phyloP scores from a whole-genome alignment of 2,113 vertebrate species.

The Chloroceryle aenea region DNA sequence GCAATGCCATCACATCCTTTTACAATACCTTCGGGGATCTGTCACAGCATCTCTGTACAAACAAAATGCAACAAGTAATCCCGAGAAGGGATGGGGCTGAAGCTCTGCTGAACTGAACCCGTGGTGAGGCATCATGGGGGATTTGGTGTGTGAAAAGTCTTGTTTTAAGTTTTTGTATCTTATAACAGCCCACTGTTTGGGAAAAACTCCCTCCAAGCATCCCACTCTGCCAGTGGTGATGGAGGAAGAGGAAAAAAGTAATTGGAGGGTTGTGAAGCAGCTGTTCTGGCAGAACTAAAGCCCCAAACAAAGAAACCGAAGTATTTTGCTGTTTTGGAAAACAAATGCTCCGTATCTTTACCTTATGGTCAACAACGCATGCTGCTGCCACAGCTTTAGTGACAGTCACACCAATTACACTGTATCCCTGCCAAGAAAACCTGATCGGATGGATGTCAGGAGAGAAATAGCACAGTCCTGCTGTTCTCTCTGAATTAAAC shows the following conservation, averaged over 20 bases:
- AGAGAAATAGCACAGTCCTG: not conserved
- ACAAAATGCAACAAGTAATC: not conserved
- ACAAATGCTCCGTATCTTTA: not conserved
- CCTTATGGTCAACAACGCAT: slow-evolving; percentile 19
- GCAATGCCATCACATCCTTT: not conserved
- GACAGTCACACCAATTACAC: slow-evolving; percentile 3
- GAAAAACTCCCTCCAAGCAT: not conserved
- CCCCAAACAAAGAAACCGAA: not conserved
- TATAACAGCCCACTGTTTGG: not conserved
- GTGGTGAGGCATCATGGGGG: fast-evolving
- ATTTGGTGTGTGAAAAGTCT: not conserved
- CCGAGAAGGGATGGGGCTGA: not conserved
- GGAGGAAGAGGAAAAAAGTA: not conserved
- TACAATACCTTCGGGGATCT: not conserved
- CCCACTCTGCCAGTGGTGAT: not conserved
- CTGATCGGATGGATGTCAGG: not conserved
- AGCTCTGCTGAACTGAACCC: not conserved
- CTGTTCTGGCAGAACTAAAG: not conserved
- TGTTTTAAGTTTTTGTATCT: not conserved
- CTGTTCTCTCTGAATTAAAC: not conserved
- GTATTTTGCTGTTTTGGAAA: not conserved
- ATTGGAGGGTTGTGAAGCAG: not conserved
- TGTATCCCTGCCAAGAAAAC: slow-evolving; percentile 30
- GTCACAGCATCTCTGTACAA: not conserved
- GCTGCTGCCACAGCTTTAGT: slow-evolving; percentile 1